Conservation (phyloP, 2,113 vertebrate species). For the Corythaeola cristata region DNA sequence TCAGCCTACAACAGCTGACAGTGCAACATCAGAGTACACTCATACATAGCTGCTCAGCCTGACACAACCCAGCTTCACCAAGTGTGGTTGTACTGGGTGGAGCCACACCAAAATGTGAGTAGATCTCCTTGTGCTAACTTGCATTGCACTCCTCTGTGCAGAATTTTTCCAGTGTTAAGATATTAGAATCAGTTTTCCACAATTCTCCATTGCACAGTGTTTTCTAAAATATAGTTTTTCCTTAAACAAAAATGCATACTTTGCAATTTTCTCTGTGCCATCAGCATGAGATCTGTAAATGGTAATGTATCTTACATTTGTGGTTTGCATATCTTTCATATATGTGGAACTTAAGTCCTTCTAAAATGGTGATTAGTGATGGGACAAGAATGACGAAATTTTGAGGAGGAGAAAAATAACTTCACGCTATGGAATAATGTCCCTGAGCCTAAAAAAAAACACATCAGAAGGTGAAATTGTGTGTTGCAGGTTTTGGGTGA, state of each 20-base stretch:
- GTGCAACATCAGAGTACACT: background rate
- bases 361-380: background rate
- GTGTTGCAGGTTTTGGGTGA: background rate
- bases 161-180: background rate
- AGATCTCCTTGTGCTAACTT: background rate
- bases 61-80: background rate
- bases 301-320: background rate
- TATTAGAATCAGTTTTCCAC: background rate
- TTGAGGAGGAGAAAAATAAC: background rate
- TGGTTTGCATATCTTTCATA: background rate
- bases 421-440: background rate
- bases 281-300: background rate
- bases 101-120: background rate
- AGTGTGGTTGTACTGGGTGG: background rate
- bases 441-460: background rate
- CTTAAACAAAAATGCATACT: background rate
- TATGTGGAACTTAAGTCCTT: background rate
- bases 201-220: background rate
- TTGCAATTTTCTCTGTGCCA: background rate
- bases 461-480: background rate
- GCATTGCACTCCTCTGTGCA: background rate
- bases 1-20: slow-evolving; percentile 10
- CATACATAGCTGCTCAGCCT: background rate
- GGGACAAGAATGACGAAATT: background rate
- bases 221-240: background rate